phyloP scores from a whole-genome alignment of 2,113 vertebrate species.

The Zeus faber region DNA sequence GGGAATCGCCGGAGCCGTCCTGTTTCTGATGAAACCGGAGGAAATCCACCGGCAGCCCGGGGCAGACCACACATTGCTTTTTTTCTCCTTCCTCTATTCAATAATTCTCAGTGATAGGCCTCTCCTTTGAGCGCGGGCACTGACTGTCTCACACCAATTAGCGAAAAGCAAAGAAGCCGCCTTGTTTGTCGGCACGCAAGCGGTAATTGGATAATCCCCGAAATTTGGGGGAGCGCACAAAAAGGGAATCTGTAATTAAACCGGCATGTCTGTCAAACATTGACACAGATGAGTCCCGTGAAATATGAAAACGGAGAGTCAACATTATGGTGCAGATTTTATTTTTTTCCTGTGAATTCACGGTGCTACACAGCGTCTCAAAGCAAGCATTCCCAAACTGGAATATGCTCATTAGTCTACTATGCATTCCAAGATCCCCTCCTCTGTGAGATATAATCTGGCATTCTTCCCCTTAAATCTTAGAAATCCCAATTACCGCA shows the following conservation, averaged over 20 bases:
- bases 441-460: too few relatives aligned
- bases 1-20: conserved; percentile 55
- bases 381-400: too few relatives aligned
- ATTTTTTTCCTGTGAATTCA: too few relatives aligned
- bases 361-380: too few relatives aligned
- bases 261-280: conserved; percentile 62
- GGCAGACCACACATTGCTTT: conserved; percentile 51
- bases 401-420: too few relatives aligned
- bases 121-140: conserved; percentile 51
- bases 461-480: too few relatives aligned
- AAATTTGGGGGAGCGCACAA: conserved; percentile 61
- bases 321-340: conserved; percentile 23
- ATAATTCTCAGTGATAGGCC: conserved; percentile 58
- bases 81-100: conserved; percentile 33
- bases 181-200: conserved; percentile 65
- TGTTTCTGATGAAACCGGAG: conserved; percentile 72
- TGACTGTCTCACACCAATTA: conserved; percentile 59
- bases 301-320: conserved; percentile 46
- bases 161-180: conserved; percentile 59
- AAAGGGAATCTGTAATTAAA: conserved; percentile 69
- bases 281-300: conserved; percentile 64
- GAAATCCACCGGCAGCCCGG: conserved; percentile 63
- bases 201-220: conserved; percentile 70
- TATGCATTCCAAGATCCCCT: too few relatives aligned
- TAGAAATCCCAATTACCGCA: too few relatives aligned